These are phyloP conservation scores for Aphelocoma californica DNA, from an alignment of 2,797 vertebrate genomes.

Conservation along the genomic window DNA sequence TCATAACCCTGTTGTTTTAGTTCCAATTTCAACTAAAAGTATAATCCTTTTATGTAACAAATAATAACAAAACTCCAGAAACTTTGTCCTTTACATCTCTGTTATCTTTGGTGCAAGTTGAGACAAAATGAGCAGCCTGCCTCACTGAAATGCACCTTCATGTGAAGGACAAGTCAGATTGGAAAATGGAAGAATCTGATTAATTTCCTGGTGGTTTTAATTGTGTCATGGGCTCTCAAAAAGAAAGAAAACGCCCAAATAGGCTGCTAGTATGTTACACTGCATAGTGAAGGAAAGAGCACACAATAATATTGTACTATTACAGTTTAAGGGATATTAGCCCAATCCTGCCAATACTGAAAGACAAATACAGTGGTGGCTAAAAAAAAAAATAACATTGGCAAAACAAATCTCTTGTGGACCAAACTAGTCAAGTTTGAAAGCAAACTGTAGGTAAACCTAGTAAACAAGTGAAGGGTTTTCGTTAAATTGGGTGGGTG, in stretches of 20 bases:
- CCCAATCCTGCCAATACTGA: background rate
- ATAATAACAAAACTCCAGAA: background rate
- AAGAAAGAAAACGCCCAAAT: background rate
- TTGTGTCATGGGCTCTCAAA: background rate
- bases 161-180: background rate
- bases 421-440: background rate
- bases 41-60: background rate
- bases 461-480: background rate
- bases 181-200: background rate
- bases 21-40: background rate
- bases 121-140: background rate
- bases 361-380: background rate
- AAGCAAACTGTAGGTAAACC: background rate
- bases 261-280: background rate
- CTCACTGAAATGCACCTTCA: background rate
- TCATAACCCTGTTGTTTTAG: background rate
- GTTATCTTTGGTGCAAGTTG: background rate
- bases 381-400: background rate
- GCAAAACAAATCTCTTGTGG: background rate
- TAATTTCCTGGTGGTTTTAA: background rate
- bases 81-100: background rate
- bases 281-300: background rate
- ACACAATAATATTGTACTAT: background rate
- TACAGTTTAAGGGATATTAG: background rate
- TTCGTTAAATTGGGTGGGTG: background rate